phyloP scores from a whole-genome alignment of 2,888 invertebrate genomes.

The Cataglyphis altisquamis region DNA sequence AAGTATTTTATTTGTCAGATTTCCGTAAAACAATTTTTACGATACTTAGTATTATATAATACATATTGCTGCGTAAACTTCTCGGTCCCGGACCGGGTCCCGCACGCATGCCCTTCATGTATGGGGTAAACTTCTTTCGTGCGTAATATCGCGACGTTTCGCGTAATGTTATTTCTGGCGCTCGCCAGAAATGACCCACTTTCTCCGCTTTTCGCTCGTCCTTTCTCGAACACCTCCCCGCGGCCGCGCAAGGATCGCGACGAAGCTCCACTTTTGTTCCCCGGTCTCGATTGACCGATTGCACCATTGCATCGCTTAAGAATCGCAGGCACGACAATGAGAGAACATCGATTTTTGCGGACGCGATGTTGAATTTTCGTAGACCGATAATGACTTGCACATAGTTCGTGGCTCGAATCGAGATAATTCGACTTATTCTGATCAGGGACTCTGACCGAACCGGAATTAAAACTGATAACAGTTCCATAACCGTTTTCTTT shows the following conservation, averaged over 20 bases:
- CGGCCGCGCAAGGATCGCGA: constrained; percentile 28
- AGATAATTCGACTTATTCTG: background rate
- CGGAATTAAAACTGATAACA: no score
- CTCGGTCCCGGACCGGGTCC: background rate
- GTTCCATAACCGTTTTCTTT: no score
- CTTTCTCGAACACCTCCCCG: constrained; percentile 54
- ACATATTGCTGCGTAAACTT: background rate
- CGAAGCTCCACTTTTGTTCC: constrained; percentile 46
- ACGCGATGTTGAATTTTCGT: background rate
- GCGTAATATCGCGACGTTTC: constrained; percentile 24
- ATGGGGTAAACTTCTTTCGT: constrained; percentile 58
- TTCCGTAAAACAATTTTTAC: background rate
- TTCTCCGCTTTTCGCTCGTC: constrained; percentile 64
- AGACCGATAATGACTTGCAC: constrained; percentile 6
- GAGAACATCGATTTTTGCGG: constrained; percentile 28
- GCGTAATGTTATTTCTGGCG: constrained; percentile 58
- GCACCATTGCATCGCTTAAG: constrained; percentile 47
- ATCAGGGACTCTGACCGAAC: no score
- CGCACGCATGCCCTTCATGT: constrained; percentile 49
- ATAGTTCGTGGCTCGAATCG: background rate
- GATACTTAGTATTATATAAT: background rate
- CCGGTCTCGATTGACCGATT: constrained; percentile 36
- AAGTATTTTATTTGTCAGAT: background rate
- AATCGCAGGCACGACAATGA: constrained; percentile 26
- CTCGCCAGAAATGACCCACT: constrained; percentile 64